Conservation (phyloP, 2,888 invertebrate species). For the Phanerotoma sp. region DNA sequence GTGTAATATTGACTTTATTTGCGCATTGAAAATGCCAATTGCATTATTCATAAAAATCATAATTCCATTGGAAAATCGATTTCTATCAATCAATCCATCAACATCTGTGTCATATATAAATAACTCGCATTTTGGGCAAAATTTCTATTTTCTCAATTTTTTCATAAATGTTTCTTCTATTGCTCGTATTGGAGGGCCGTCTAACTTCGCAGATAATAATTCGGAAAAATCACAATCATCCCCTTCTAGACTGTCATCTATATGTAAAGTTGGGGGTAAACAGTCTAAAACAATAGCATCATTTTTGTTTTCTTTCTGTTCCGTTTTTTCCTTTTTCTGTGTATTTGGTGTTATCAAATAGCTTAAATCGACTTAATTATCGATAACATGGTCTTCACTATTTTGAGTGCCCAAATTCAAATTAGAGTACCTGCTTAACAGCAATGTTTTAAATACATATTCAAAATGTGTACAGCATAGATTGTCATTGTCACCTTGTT, state of each 20-base stretch:
- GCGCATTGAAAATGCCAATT: not conserved
- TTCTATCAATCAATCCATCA: not conserved
- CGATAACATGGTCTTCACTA: not conserved
- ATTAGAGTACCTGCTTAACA: not conserved
- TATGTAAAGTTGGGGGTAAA: too few species aligned
- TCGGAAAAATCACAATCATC: too few species aligned
- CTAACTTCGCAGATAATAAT: too few species aligned
- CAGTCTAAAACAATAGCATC: not conserved
- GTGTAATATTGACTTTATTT: not conserved
- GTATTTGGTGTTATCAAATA: not conserved
- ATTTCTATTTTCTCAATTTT: not conserved
- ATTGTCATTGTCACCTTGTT: not conserved
- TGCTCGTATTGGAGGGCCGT: too few species aligned
- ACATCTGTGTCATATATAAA: not conserved
- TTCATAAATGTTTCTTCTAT: too few species aligned
- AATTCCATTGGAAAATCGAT: not conserved
- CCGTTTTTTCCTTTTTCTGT: too few species aligned
- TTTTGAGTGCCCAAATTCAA: not conserved
- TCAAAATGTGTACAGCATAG: not conserved
- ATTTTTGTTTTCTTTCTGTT: not conserved
- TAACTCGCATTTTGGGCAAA: not conserved
- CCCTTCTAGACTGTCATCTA: too few species aligned
- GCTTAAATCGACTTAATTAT: too few species aligned
- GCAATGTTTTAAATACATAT: not conserved
- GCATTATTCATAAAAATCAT: not conserved